Conservation (phyloP, 2,888 invertebrate genomes). For the Eremobia ochroleuca region DNA sequence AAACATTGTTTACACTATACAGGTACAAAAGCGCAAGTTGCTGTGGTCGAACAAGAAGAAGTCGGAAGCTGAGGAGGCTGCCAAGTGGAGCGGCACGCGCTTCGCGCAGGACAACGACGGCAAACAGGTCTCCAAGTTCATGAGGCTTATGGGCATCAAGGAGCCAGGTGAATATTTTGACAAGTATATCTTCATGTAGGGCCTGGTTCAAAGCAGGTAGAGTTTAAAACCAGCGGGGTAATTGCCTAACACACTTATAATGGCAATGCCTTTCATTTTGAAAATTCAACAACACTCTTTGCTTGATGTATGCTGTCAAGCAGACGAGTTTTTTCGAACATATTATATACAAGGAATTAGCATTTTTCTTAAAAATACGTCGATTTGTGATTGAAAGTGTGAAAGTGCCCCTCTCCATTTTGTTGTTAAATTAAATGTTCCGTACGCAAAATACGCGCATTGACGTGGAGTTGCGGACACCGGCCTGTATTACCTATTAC, state of each 20-base stretch:
- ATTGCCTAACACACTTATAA: not conserved
- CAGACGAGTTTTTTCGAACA: no score
- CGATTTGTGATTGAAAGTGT: not conserved
- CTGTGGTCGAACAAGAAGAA: slow-evolving; percentile 96
- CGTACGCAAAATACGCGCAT: no score
- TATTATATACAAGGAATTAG: no score
- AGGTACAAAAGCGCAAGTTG: slow-evolving; percentile 97
- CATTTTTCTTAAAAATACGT: not conserved
- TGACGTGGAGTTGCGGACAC: no score
- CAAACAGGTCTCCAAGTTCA: slow-evolving; percentile 98
- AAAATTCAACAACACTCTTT: not conserved
- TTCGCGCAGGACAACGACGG: slow-evolving; percentile 98
- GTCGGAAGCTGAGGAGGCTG: slow-evolving; percentile 86
- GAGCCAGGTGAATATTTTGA: slow-evolving; percentile 81
- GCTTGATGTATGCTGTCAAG: no score
- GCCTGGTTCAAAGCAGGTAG: not conserved
- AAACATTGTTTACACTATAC: not conserved
- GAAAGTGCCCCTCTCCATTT: not conserved
- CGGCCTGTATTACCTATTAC: no score
- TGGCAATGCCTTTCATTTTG: not conserved
- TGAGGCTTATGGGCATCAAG: slow-evolving; percentile 98
- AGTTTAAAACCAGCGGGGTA: not conserved
- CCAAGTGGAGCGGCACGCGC: slow-evolving; percentile 95
- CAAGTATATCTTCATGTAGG: not conserved
- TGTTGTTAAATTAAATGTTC: no score